These are phyloP conservation scores for Oxytorus armatus DNA, from an alignment of 2,888 invertebrate species.

Conservation along the genomic window DNA sequence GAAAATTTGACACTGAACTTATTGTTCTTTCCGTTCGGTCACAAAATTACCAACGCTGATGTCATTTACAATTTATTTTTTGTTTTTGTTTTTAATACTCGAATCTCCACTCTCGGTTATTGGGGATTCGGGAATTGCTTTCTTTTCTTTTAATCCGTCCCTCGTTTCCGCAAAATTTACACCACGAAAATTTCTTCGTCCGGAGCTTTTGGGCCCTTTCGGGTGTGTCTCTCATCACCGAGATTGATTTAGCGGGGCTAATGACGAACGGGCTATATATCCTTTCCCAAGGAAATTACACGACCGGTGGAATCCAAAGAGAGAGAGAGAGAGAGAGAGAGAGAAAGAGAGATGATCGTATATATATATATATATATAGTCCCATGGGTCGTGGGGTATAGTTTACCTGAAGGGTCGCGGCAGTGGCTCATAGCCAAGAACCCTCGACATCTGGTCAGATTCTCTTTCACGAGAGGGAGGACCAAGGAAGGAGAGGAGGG, in stretches of 20 bases:
- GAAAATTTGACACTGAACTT: too few relatives aligned
- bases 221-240: conserved; percentile 18
- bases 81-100: too few relatives aligned
- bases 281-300: conserved; percentile 76
- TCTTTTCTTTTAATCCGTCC: too few relatives aligned
- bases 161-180: not conserved
- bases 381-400: conserved; percentile 52
- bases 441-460: conserved; percentile 83
- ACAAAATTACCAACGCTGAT: too few relatives aligned
- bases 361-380: conserved; percentile 3
- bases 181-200: not conserved
- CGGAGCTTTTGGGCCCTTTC: not conserved
- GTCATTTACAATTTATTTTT: too few relatives aligned
- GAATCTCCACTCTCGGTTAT: too few relatives aligned
- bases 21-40: too few relatives aligned
- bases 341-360: conserved; percentile 16
- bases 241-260: conserved; percentile 81
- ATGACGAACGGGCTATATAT: conserved; percentile 75
- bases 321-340: not conserved
- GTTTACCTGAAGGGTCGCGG: conserved; percentile 64
- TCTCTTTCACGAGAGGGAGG: conserved; percentile 79
- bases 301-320: conserved; percentile 19
- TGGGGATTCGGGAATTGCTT: too few relatives aligned
- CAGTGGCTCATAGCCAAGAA: conserved; percentile 48
- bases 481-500: conserved; percentile 11